These are phyloP conservation scores for Nomada ruficornis DNA, from an alignment of 2,888 invertebrate species.

Conservation along the genomic window DNA sequence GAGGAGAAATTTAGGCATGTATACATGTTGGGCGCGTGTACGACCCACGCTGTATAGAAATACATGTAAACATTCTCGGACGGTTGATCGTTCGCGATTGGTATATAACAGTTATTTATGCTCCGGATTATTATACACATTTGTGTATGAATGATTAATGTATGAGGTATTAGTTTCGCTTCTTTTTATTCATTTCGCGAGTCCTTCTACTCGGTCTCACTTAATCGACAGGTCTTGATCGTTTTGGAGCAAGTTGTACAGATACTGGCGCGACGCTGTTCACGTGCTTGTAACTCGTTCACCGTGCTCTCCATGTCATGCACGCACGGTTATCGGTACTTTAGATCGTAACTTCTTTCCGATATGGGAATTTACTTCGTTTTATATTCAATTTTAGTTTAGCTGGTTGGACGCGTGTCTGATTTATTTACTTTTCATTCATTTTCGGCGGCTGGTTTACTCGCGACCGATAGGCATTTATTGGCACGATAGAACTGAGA, in stretches of 20 bases:
- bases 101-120: background rate
- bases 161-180: background rate
- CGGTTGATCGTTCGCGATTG: background rate
- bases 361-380: background rate
- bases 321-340: background rate
- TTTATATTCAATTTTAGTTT: background rate
- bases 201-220: background rate
- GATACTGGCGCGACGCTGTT: background rate
- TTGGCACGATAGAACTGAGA: background rate
- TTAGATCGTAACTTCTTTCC: background rate
- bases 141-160: background rate
- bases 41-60: background rate
- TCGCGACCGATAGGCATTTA: background rate
- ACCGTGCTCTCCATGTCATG: slow-evolving; percentile 1
- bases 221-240: no score
- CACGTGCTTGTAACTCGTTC: slow-evolving; percentile 9
- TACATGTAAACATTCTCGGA: slow-evolving; percentile 11
- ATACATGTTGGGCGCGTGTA: background rate
- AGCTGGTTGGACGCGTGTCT: no score
- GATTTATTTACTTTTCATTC: background rate
- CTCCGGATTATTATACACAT: background rate
- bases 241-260: background rate
- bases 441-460: background rate
- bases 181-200: background rate
- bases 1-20: background rate